Percentiles rank a stretch among this genome's conserved stretches.
phyloP scores from a whole-genome alignment of 2,113 vertebrate genomes.

The Osmerus eperlanus region DNA sequence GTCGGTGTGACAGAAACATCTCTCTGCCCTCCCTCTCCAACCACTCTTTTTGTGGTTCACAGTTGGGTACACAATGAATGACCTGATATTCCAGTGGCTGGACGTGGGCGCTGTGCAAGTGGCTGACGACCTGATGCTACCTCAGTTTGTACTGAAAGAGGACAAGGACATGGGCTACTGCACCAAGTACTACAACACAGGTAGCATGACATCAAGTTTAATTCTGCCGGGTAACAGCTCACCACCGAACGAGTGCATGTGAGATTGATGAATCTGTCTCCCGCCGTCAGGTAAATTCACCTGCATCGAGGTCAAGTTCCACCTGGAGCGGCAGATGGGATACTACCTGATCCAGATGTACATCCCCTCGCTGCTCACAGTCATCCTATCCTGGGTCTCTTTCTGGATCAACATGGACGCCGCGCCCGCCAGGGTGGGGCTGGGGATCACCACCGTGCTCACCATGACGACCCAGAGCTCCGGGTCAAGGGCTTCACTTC shows the following conservation, averaged over 20 bases:
- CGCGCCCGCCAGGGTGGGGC: conserved; percentile 85
- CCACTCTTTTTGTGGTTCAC: conserved; percentile 8
- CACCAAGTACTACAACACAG: conserved; percentile 95
- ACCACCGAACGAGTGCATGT: not conserved
- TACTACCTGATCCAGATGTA: conserved; percentile 99
- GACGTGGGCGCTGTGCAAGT: conserved; percentile 90
- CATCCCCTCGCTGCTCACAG: conserved; percentile 90
- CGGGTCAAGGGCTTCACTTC: conserved; percentile 88
- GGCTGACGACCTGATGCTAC: conserved; percentile 86
- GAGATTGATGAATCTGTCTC: conserved; percentile 23
- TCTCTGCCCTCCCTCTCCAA: conserved; percentile 4
- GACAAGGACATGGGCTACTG: conserved; percentile 91
- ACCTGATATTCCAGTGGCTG: conserved; percentile 91
- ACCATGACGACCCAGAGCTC: conserved; percentile 97
- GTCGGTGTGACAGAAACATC: not conserved
- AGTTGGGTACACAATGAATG: conserved; percentile 97
- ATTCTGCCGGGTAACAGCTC: not conserved
- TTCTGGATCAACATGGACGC: conserved; percentile 99
- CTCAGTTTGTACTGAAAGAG: conserved; percentile 89
- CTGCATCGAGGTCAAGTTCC: conserved; percentile 95
- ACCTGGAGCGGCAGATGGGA: conserved; percentile 94
- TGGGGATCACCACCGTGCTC: conserved; percentile 93
- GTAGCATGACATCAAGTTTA: conserved; percentile 59
- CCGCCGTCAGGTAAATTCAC: conserved; percentile 85
- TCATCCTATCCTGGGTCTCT: conserved; percentile 95